Percentiles rank a stretch among this genome's conserved stretches.
Conservation (phyloP, 2,888 invertebrate species). For the Omphaloscelis lunosa region DNA sequence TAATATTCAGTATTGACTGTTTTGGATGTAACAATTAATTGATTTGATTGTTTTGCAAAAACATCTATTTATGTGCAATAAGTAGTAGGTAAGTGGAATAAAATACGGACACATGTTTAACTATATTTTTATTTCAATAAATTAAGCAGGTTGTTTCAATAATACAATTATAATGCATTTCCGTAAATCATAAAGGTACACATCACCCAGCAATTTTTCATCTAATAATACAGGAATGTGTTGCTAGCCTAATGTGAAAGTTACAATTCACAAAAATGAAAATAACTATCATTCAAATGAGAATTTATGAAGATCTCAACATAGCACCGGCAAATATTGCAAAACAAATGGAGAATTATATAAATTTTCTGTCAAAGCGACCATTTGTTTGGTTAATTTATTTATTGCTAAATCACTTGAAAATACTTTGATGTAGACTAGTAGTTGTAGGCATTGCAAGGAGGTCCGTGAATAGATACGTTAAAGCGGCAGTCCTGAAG, state of each 20-base stretch:
- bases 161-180: slow-evolving; percentile 77
- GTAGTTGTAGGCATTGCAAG: slow-evolving; percentile 40
- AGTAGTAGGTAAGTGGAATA: slow-evolving; percentile 26
- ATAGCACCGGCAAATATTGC: slow-evolving; percentile 60
- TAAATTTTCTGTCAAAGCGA: slow-evolving; percentile 9
- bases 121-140: slow-evolving; percentile 87
- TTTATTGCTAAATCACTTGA: slow-evolving; percentile 33
- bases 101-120: slow-evolving; percentile 70
- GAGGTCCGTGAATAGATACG: slow-evolving; percentile 12
- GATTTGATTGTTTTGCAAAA: neutral
- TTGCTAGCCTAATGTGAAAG: slow-evolving; percentile 69
- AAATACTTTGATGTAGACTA: slow-evolving; percentile 49
- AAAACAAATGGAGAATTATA: slow-evolving; percentile 32
- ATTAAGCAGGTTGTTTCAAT: slow-evolving; percentile 84
- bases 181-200: slow-evolving; percentile 68
- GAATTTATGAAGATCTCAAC: slow-evolving; percentile 42
- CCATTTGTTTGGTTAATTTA: slow-evolving; percentile 23
- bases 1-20: slow-evolving; percentile 1
- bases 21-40: slow-evolving; percentile 4
- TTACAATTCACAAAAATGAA: slow-evolving; percentile 54
- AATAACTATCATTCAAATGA: slow-evolving; percentile 44
- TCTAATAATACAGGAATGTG: slow-evolving; percentile 78
- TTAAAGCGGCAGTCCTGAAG: slow-evolving; percentile 1
- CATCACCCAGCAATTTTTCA: slow-evolving; percentile 70
- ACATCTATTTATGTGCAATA: slow-evolving; percentile 12